phyloP scores from a whole-genome alignment of 2,888 invertebrate species.

The Acleris holmiana region DNA sequence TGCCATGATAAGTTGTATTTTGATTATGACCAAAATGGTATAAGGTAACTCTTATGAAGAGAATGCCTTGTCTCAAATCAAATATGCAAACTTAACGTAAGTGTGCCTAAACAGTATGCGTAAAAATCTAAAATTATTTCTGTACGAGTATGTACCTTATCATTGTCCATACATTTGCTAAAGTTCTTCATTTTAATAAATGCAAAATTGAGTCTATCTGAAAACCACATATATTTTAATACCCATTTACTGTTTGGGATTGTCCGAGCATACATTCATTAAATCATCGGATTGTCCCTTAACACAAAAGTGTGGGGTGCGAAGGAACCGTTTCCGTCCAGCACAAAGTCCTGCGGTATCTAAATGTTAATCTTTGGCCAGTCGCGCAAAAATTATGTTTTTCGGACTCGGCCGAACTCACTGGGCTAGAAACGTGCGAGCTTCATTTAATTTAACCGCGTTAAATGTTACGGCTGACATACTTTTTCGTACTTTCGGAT shows the following conservation, averaged over 20 bases:
- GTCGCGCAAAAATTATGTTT: constrained; percentile 84
- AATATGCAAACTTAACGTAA: too few species aligned
- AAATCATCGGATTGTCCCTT: constrained; percentile 37
- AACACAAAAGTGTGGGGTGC: constrained; percentile 45
- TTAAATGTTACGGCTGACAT: constrained; percentile 39
- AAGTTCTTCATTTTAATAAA: too few species aligned
- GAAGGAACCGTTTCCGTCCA: constrained; percentile 65
- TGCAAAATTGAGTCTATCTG: too few species aligned
- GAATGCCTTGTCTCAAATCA: too few species aligned
- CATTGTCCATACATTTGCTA: too few species aligned
- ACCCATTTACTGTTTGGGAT: constrained; percentile 8
- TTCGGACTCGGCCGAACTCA: constrained; percentile 71
- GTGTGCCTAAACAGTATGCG: too few species aligned
- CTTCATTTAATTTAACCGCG: constrained; percentile 63
- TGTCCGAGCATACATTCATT: constrained; percentile 31
- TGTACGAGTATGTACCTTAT: too few species aligned
- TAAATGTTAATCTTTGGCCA: constrained; percentile 83
- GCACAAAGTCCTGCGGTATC: constrained; percentile 77
- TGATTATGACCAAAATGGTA: too few species aligned
- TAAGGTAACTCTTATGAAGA: too few species aligned
- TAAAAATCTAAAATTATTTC: too few species aligned
- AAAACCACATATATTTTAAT: too few species aligned
- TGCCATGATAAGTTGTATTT: too few species aligned
- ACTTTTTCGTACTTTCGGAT: not conserved
- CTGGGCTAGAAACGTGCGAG: constrained; percentile 68